phyloP scores from a whole-genome alignment of 2,888 invertebrate genomes.

The Pristionchus entomophagus region DNA sequence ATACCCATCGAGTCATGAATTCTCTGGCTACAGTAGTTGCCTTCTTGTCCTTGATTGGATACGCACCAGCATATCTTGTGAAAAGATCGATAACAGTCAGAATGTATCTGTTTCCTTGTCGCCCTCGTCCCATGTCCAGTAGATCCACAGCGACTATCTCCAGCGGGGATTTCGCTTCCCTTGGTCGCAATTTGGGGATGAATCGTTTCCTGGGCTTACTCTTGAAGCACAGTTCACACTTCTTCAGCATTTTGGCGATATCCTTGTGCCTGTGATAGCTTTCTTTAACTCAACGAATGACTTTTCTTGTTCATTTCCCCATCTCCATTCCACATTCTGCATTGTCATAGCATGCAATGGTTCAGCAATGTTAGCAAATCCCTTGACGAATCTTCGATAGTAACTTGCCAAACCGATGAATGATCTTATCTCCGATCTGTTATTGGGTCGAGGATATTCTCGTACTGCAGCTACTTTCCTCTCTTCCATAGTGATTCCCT shows the following conservation, averaged over 20 bases:
- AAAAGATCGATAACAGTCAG: background rate
- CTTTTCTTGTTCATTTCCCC: constrained; percentile 49
- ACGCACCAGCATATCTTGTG: background rate
- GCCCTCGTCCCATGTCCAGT: background rate
- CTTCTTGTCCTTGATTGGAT: background rate
- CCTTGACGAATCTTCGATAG: constrained; percentile 57
- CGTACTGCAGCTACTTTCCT: constrained; percentile 49
- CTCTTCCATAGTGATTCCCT: constrained; percentile 48
- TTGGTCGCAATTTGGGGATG: background rate
- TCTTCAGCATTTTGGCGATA: background rate
- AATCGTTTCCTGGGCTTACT: background rate
- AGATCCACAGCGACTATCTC: background rate
- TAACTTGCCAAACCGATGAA: constrained; percentile 61
- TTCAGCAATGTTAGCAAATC: constrained; percentile 54
- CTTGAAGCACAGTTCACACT: background rate
- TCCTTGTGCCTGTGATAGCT: constrained; percentile 33
- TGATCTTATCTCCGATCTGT: constrained; percentile 48
- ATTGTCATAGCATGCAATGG: constrained; percentile 54
- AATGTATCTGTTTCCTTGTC: background rate
- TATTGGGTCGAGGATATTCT: constrained; percentile 49
- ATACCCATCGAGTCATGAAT: background rate
- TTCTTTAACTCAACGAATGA: constrained; percentile 57
- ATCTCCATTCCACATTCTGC: constrained; percentile 48
- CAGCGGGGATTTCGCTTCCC: background rate
- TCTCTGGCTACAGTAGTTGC: background rate